Conservation (phyloP, 2,797 vertebrate genomes). For the Selene dorsalis region DNA sequence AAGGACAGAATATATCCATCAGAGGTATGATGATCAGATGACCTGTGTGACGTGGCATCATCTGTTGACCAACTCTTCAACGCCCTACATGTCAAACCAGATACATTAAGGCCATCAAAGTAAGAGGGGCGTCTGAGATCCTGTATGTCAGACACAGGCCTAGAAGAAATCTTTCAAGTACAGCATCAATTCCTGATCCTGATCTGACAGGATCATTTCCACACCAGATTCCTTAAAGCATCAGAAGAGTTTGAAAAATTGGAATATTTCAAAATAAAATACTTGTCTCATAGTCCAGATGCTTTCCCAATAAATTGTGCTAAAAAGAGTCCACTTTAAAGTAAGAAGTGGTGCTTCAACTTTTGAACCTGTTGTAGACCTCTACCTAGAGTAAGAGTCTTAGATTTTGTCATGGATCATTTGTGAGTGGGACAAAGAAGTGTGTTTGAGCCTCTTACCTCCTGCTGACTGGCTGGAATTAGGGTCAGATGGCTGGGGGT, state of each 20-base stretch:
- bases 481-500: constrained; percentile 68
- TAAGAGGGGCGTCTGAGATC: no score
- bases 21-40: not conserved
- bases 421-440: constrained; percentile 47
- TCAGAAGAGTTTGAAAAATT: no score
- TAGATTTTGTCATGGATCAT: constrained; percentile 25
- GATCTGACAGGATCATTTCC: no score
- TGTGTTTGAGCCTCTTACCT: constrained; percentile 73
- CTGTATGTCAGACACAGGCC: no score
- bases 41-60: not conserved
- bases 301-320: not conserved
- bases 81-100: not conserved
- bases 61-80: not conserved
- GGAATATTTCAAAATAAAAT: constrained; percentile 7
- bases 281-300: not conserved
- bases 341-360: constrained; percentile 8
- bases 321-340: not conserved
- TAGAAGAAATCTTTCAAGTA: no score
- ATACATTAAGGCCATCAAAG: not conserved
- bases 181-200: no score
- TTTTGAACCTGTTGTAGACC: constrained; percentile 32
- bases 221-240: no score
- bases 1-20: not conserved
- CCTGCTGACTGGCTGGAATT: constrained; percentile 58
- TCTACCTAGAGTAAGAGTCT: constrained; percentile 29